Evolutionary conservation across 2,113 vertebrate genomes (phyloP).

Genomic region (Origma solitaria): DNA sequence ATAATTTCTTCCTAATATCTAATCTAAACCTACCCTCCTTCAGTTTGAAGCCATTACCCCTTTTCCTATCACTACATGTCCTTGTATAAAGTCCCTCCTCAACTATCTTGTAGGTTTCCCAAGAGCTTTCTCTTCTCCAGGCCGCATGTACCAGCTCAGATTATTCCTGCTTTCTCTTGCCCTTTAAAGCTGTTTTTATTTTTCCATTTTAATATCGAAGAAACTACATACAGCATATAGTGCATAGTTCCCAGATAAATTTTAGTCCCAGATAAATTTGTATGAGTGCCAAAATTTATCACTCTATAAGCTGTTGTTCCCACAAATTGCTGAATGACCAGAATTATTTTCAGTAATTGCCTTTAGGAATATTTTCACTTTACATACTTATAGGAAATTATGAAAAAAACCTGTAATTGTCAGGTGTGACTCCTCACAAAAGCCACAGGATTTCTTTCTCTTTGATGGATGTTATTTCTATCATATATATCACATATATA

Average conservation of each 20-base stretch:
- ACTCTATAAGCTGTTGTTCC: neutral
- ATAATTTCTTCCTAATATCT: neutral
- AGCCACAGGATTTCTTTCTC: neutral
- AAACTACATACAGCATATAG: neutral
- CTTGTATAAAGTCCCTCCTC: neutral
- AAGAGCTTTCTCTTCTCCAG: neutral
- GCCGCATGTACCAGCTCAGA: neutral
- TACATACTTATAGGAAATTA: neutral
- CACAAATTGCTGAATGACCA: neutral
- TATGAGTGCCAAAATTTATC: neutral
- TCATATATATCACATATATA: neutral
- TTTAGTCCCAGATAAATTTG: neutral
- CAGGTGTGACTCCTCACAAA: neutral
- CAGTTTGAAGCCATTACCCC: neutral
- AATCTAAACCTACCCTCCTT: neutral
- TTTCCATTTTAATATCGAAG: neutral
- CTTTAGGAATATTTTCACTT: neutral
- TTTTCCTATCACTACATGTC: neutral
- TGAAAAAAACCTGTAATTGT: neutral
- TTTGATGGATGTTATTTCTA: neutral
- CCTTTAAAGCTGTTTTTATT: neutral
- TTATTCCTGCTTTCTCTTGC: neutral
- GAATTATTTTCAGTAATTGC: neutral
- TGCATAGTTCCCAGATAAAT: neutral
- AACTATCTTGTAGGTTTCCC: neutral